Base-by-base conservation (phyloP, 2,797 vertebrate species). In the Chelidonichthys spinosus region DNA sequence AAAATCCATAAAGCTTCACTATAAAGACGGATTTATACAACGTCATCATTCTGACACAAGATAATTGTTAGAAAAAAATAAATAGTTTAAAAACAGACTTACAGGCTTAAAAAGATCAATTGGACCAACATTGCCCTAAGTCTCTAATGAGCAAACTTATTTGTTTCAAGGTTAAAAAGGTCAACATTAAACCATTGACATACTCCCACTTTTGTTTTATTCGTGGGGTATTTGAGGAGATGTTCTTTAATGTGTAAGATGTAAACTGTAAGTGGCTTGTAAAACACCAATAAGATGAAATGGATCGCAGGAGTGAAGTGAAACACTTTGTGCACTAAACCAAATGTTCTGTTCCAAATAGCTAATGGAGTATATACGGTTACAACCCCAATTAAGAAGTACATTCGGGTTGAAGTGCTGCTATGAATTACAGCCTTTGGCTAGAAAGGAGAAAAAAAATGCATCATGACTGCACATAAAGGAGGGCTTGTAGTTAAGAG, bases 381-480 rank as follows among this genome's bases (percentile, higher is more conserved):
- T 43, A 11, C 39, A 35, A 47, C 61, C 36, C 42, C 55, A 75
- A 81, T 66, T 37, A 67, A 55, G 6, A 49, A 65, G 39, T 52
- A 6, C 18, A 50, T 80, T 71, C 54, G 55, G 69, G 43, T 37
- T 52, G 84, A 25, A 58, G 58, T 59, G 47, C 69, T 70, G 70
- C 46, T 8, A 74, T 17, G 14, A 77, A 71, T 53, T 65, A 63
- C 58, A 60, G 62, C 76, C 63, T 7, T 39, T 65, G 69, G 83
- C 69, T 33, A 15, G 69, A 81, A 73, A 52, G 3, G 14, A 53
- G 40, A 42, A 43, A 25, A 68, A 76, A 44, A 53, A 25, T 25
- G 25, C 25, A 2, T 76, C 81, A 69, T 55, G 39, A 44, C 52
- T 55, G 65, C 61, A 58, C 52, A 71, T 62, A 56, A 63, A 46